Base-by-base conservation (phyloP, 2,113 vertebrate genomes). In the Scopus umbretta region DNA sequence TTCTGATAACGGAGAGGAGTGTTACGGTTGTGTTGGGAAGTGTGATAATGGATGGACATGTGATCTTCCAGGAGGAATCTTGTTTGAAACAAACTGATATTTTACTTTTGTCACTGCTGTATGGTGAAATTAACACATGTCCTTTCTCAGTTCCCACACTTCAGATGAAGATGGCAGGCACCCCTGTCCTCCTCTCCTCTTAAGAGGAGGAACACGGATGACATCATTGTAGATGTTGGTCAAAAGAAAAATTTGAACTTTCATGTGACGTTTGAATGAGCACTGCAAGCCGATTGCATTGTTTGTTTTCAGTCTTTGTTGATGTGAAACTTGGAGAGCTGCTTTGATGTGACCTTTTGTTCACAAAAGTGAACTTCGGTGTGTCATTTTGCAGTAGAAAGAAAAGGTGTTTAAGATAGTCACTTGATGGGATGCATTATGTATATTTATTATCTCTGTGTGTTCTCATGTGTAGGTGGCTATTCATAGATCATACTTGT, bases 381-480 rank as follows among this genome's bases (percentile, higher is more conserved):
- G 20, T 81, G 47, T 67, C 38, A 42, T 66, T 90, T 92, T 67
- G 32, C 56, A 53, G 38, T n/a, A 58, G 85, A 49, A 78, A 32
- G 16, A 81, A 16, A 43, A 58, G 85, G 80, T 83, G 53, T 21
- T 53, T 38, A 52, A 63, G 61, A 19, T 2, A 2, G 18, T 58
- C n/a, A 34, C 18, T 82, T 43, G 68, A 22, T 72, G 62, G 66
- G 43, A 58, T 78, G 36, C 47, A 20, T 90, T 16, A 63, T 56
- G 49, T 74, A 1, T 87, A 56, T 92, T 94, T 92, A 18, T 93
- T 94, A 75, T 26, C 82, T 59, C 49, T 62, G 38, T 63, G 43
- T 91, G 70, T 94, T 95, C 84, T 82, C 50, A 32, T 38, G 38
- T 93, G 94, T 96, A 65, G 90, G 95, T 91, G 91, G 93, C 62